Evolutionary conservation across 2,113 vertebrate species (phyloP).

Genomic region (Picathartes gymnocephalus): DNA sequence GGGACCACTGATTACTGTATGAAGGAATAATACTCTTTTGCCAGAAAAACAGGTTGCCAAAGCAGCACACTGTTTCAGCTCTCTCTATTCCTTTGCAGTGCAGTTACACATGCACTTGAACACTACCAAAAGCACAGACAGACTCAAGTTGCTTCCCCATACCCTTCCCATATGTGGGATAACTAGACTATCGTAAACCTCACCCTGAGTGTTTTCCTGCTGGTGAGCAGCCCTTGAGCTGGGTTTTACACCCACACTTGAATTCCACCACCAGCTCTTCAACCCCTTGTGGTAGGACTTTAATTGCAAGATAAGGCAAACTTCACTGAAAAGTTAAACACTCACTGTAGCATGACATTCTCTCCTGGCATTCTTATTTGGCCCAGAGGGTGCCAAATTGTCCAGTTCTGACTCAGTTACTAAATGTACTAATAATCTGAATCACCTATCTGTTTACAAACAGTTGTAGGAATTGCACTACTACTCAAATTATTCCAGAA

Average conservation of each 20-base stretch:
- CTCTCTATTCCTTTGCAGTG: neutral
- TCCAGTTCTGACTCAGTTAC: neutral
- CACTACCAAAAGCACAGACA: fast-evolving
- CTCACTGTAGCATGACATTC: neutral
- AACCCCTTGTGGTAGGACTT: neutral
- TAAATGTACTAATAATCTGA: neutral
- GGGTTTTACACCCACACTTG: neutral
- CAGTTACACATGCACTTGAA: fast-evolving
- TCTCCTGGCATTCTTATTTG: neutral
- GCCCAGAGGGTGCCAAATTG: neutral
- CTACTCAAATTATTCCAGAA: neutral
- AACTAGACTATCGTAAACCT: neutral
- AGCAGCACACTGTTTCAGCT: neutral
- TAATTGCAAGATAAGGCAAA: neutral
- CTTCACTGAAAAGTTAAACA: neutral
- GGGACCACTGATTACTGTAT: neutral
- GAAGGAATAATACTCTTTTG: neutral
- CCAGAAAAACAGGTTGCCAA: neutral
- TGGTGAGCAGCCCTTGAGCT: neutral
- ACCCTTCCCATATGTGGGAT: neutral
- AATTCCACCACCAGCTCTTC: neutral
- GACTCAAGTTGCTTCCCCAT: neutral
- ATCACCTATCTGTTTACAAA: neutral
- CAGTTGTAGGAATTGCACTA: neutral
- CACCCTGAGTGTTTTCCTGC: neutral